These are phyloP conservation scores for Ptychadena robeensis DNA, from an alignment of 2,797 vertebrate species.

Conservation along the genomic window DNA sequence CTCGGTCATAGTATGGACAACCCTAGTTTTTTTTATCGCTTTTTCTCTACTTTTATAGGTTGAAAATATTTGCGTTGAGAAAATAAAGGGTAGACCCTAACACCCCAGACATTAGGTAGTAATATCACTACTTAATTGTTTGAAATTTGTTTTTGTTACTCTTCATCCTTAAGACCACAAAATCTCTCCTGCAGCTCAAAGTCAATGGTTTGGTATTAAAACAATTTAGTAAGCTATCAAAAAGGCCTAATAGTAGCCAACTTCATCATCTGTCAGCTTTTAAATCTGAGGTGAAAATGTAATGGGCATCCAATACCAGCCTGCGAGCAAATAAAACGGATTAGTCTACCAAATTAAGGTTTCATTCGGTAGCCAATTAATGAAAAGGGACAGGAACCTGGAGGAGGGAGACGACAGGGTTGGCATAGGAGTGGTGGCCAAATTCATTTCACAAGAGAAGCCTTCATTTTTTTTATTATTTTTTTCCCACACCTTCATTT, in stretches of 20 bases:
- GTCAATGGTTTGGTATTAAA: neutral
- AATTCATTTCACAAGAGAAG: constrained; percentile 49
- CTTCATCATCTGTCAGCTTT: constrained; percentile 21
- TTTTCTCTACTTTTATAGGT: no score
- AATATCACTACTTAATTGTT: neutral
- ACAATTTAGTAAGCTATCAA: constrained; percentile 32
- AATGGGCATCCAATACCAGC: constrained; percentile 36
- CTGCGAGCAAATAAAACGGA: constrained; percentile 40
- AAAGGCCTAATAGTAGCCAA: constrained; percentile 11
- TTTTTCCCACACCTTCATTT: constrained; percentile 54
- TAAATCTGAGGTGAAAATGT: constrained; percentile 46
- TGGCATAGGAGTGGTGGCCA: constrained; percentile 29
- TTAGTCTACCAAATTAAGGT: constrained; percentile 39
- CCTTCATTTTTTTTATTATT: constrained; percentile 22
- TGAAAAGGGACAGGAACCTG: constrained; percentile 25
- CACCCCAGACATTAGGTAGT: no score
- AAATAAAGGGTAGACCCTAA: no score
- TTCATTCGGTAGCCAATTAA: constrained; percentile 31
- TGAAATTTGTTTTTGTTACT: no score
- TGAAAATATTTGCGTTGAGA: no score
- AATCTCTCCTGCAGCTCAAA: neutral
- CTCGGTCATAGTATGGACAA: no score
- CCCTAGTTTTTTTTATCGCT: no score
- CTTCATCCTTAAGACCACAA: no score
- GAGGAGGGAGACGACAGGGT: neutral